Conservation (phyloP, 2,888 invertebrate species). For the Autographa pulchrina region DNA sequence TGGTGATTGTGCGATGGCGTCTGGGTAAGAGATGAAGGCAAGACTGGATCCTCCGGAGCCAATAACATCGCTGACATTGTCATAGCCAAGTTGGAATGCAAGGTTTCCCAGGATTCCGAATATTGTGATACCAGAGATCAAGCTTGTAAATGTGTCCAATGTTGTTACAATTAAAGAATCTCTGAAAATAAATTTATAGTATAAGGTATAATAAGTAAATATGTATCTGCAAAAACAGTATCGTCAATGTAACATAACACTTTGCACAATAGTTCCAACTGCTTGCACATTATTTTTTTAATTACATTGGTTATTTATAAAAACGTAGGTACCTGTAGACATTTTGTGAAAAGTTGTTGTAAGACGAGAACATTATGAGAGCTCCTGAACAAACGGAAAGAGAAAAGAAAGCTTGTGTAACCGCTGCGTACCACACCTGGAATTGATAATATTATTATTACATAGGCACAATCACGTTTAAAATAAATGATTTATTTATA, state of each 20-base stretch:
- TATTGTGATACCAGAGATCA: slow-evolving; percentile 94
- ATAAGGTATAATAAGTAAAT: no score
- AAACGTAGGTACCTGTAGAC: slow-evolving; percentile 91
- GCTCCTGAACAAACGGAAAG: slow-evolving; percentile 93
- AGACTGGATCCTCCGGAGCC: slow-evolving; percentile 93
- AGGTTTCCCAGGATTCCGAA: slow-evolving; percentile 95
- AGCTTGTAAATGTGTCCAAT: slow-evolving; percentile 94
- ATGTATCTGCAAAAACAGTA: no score
- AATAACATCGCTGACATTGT: slow-evolving; percentile 91
- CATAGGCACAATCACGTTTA: background rate
- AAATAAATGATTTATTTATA: background rate
- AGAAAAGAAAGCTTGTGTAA: slow-evolving; percentile 95
- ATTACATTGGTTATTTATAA: no score
- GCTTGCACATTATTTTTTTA: background rate
- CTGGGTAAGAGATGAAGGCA: slow-evolving; percentile 96
- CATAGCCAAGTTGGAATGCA: slow-evolving; percentile 90
- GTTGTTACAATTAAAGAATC: slow-evolving; percentile 95
- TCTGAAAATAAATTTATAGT: slow-evolving; percentile 82
- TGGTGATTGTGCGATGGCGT: slow-evolving; percentile 93
- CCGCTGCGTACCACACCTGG: slow-evolving; percentile 94
- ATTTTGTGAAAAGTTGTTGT: slow-evolving; percentile 92
- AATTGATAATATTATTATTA: slow-evolving; percentile 31
- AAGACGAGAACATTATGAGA: slow-evolving; percentile 94
- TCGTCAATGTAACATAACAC: no score
- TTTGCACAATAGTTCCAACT: background rate